Conservation (phyloP, 2,888 invertebrate species). For the Sericinus montela region DNA sequence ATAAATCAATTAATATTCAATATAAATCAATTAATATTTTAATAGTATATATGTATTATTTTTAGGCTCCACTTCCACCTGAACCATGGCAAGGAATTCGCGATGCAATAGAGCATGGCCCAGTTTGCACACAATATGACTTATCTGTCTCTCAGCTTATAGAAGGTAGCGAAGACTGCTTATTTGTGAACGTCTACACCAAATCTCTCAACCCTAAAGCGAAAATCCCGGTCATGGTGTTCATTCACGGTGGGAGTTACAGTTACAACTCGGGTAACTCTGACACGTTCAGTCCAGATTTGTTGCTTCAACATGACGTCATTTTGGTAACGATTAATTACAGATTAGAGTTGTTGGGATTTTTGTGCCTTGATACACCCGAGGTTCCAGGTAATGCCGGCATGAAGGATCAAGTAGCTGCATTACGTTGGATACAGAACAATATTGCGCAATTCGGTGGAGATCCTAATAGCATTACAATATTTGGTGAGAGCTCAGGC, state of each 20-base stretch:
- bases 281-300: constrained; percentile 50
- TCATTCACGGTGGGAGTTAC: constrained; percentile 61
- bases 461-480: constrained; percentile 50
- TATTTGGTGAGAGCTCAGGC: constrained; percentile 68
- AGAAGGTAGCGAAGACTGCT: constrained; percentile 53
- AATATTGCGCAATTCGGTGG: constrained; percentile 55
- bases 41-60: constrained; percentile 6
- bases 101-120: constrained; percentile 50
- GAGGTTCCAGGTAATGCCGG: constrained; percentile 63
- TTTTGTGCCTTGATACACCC: constrained; percentile 38
- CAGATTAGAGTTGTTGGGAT: constrained; percentile 47
- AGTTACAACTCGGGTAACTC: constrained; percentile 50
- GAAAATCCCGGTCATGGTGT: constrained; percentile 61
- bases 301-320: constrained; percentile 53
- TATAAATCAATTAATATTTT: no score
- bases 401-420: constrained; percentile 57
- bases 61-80: constrained; percentile 52
- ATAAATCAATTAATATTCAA: no score
- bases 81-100: constrained; percentile 46
- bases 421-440: constrained; percentile 49
- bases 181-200: constrained; percentile 56
- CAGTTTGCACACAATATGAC: constrained; percentile 53
- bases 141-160: constrained; percentile 20
- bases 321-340: constrained; percentile 65
- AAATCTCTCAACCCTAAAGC: constrained; percentile 30